Conservation (phyloP, 2,113 vertebrate species). For the Microtus oregoni region DNA sequence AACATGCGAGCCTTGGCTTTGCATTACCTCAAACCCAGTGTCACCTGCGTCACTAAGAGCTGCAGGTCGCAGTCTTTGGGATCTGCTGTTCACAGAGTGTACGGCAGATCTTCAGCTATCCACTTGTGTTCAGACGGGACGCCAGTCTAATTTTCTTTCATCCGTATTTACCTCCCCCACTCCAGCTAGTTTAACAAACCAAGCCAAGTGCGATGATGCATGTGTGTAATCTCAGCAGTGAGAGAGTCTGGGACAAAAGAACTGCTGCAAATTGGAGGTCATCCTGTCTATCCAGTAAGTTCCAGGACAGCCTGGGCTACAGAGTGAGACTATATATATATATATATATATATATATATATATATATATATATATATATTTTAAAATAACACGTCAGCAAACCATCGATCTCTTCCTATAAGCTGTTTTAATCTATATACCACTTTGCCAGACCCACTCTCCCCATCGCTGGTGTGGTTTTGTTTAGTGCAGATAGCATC, state of each 20-base stretch:
- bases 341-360: too few species aligned
- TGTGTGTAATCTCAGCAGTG: not conserved
- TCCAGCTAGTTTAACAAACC: not conserved
- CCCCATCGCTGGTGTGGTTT: not conserved
- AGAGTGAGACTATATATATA: not conserved
- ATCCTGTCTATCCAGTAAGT: not conserved
- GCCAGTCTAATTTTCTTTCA: not conserved
- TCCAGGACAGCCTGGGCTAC: not conserved
- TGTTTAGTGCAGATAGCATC: not conserved
- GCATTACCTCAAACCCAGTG: constrained; percentile 44
- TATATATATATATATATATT: too few species aligned
- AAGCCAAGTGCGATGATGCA: not conserved
- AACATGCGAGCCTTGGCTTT: constrained; percentile 22
- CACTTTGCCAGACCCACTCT: not conserved
- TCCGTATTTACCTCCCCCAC: constrained; percentile 6
- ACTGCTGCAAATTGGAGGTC: not conserved
- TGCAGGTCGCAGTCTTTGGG: not conserved
- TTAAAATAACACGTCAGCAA: not conserved
- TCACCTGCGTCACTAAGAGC: constrained; percentile 24
- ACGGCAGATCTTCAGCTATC: not conserved
- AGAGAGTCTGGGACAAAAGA: not conserved
- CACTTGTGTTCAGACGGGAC: not conserved
- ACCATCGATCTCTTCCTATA: not conserved
- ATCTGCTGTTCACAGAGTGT: not conserved
- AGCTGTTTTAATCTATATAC: not conserved